Base-by-base conservation (phyloP, 2,888 invertebrate genomes). In the Chironomus riparius region DNA sequence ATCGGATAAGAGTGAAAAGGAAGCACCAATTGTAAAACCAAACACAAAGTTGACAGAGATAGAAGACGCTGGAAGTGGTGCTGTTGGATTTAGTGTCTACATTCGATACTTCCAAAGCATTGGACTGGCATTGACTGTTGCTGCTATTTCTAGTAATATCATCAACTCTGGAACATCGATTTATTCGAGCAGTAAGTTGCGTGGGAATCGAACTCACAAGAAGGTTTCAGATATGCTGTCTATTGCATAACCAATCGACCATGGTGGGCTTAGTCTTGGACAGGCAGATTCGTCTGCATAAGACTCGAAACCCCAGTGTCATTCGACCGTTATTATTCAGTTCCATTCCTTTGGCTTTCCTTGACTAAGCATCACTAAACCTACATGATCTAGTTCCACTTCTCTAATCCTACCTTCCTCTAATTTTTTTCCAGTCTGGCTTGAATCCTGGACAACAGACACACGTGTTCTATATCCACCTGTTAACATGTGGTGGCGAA, bases 1-100 rank as follows among this genome's bases (percentile, higher is more conserved):
- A 28, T 70, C 70, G 18, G 65, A 76, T 7, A 76, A 65, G 18
- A 0, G 85, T 10, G 80, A 85, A 0, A 71, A 73, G 61, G 79
- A 79, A 78, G 24, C 21, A 21, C 18, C 79, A 78, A 69, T 71
- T 48, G 80, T 79, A 70, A 79, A 81, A 74, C 79, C 80, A 65
- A 80, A 82, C 28, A 91, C 92, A 80, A 94, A 93, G 84, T 86
- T 98, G 5, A 97, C 97, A 78, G 95, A 97, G 84, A 88, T 88
- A 0, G 98, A 98, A 82, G 94, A 92, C 82, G 87, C 95, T 0
- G 94, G 95, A 86, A 95, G 94, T 0, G 98, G 98, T 80, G 93
- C 92, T 81, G 94, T 92, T 21, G 72, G 70, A 3, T n/a, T 65
- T 3, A 50, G 28, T 7, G 77, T 77, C 7, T 77, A 77, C 48